These are phyloP conservation scores for Parelbella ahira DNA, from an alignment of 2,888 invertebrate genomes.

Conservation along the genomic window DNA sequence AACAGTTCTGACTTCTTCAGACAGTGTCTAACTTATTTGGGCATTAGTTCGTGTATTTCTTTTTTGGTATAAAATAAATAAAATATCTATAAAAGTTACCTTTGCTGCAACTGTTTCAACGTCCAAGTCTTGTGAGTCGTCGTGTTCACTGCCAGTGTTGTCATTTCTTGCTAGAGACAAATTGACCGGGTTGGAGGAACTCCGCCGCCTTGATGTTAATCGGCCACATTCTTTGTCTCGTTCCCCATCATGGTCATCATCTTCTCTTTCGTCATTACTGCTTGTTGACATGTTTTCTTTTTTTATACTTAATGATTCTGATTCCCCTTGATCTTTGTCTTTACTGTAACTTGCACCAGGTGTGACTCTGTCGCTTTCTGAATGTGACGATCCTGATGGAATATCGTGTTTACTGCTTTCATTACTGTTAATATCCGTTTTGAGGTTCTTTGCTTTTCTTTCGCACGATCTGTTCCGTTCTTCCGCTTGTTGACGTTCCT, in stretches of 20 bases:
- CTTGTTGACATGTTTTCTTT: slow-evolving; percentile 77
- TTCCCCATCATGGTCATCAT: slow-evolving; percentile 73
- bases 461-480: slow-evolving; percentile 74
- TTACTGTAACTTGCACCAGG: slow-evolving; percentile 74
- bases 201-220: slow-evolving; percentile 83
- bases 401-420: slow-evolving; percentile 77
- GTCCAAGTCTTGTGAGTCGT: slow-evolving; percentile 76
- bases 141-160: slow-evolving; percentile 80
- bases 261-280: slow-evolving; percentile 75
- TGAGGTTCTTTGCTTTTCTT: slow-evolving; percentile 67
- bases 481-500: slow-evolving; percentile 74
- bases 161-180: slow-evolving; percentile 83
- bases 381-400: slow-evolving; percentile 73
- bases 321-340: slow-evolving; percentile 63
- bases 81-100: slow-evolving; percentile 40
- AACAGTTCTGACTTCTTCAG: no score
- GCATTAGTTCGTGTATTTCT: no score
- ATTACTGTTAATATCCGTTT: slow-evolving; percentile 76
- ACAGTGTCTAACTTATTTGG: no score
- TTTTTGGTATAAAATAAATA: no score
- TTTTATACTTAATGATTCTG: slow-evolving; percentile 71
- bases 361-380: slow-evolving; percentile 71
- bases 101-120: slow-evolving; percentile 77
- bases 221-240: slow-evolving; percentile 71
- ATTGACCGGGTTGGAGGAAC: slow-evolving; percentile 91